These are phyloP conservation scores for Drosophila austrosaltans DNA, from an alignment of 2,888 invertebrate genomes.

Conservation along the genomic window DNA sequence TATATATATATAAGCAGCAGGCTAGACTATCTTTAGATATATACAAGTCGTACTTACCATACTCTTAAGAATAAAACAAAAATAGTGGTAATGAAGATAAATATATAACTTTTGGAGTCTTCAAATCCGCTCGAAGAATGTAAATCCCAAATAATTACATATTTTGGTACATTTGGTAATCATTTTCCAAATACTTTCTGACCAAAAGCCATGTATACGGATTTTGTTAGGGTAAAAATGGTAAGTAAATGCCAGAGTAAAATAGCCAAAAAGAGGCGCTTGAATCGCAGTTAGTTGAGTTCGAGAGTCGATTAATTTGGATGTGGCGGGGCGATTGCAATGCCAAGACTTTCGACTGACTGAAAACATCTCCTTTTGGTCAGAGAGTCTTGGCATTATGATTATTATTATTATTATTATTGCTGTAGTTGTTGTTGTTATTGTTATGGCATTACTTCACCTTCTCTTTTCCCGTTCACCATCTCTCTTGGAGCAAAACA, in stretches of 20 bases:
- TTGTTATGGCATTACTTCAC: constrained; percentile 45
- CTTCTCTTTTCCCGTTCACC: constrained; percentile 4
- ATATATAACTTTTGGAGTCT: no score
- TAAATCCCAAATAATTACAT: background rate
- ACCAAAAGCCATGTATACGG: background rate
- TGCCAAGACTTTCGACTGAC: constrained; percentile 33
- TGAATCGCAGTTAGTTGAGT: constrained; percentile 48
- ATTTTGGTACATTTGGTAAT: no score
- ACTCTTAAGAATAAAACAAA: background rate
- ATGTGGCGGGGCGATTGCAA: constrained; percentile 27
- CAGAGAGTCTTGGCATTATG: constrained; percentile 38
- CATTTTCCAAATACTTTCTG: background rate
- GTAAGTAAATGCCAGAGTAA: constrained; percentile 19
- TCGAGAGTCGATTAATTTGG: constrained; percentile 71
- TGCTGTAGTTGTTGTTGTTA: constrained; percentile 34
- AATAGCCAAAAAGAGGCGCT: constrained; percentile 62
- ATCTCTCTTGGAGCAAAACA: constrained; percentile 71
- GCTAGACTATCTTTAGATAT: background rate
- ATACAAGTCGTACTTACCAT: background rate
- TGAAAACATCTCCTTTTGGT: constrained; percentile 46
- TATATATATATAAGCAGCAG: constrained; percentile 26
- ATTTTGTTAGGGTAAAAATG: background rate
- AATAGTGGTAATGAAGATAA: no score
- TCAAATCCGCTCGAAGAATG: no score
- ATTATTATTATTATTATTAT: constrained; percentile 70